A percentile compares a stretch with the other conserved stretches of the same genome.
Conservation (phyloP, 2,113 vertebrate genomes). For the Pterocles orientalis region DNA sequence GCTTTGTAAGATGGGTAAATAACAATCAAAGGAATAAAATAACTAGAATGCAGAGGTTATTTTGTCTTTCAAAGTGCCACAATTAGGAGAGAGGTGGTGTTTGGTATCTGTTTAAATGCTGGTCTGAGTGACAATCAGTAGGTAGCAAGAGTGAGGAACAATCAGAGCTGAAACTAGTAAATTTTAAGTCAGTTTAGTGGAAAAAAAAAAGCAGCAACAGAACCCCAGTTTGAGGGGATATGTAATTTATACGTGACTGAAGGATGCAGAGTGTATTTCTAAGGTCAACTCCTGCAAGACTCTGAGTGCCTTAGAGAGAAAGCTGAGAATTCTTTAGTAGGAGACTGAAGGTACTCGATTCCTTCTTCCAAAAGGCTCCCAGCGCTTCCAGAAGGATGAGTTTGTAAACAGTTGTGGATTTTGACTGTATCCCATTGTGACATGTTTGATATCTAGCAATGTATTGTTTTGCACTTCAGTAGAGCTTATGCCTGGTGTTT, state of each 20-base stretch:
- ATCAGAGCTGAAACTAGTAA: neutral
- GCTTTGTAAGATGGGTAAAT: neutral
- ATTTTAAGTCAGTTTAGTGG: neutral
- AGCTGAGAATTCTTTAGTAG: neutral
- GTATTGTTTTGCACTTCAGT: neutral
- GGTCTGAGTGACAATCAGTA: conserved; percentile 13
- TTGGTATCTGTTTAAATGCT: conserved; percentile 21
- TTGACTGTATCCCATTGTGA: neutral
- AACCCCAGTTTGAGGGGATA: neutral
- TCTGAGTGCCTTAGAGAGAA: neutral
- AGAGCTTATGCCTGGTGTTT: neutral
- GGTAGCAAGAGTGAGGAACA: neutral
- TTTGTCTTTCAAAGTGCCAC: conserved; percentile 14
- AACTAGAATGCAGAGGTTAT: neutral
- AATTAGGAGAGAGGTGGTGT: neutral
- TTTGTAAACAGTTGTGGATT: neutral
- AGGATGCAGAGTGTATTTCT: neutral
- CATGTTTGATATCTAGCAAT: neutral
- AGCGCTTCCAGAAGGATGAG: neutral
- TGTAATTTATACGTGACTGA: neutral
- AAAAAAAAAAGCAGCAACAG: neutral
- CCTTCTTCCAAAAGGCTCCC: neutral
- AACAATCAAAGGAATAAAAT: conserved; percentile 12
- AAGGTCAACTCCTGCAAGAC: neutral
- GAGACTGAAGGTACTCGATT: neutral